These are phyloP conservation scores for Philopedon plagiatum DNA, from an alignment of 2,888 invertebrate species.

Conservation along the genomic window DNA sequence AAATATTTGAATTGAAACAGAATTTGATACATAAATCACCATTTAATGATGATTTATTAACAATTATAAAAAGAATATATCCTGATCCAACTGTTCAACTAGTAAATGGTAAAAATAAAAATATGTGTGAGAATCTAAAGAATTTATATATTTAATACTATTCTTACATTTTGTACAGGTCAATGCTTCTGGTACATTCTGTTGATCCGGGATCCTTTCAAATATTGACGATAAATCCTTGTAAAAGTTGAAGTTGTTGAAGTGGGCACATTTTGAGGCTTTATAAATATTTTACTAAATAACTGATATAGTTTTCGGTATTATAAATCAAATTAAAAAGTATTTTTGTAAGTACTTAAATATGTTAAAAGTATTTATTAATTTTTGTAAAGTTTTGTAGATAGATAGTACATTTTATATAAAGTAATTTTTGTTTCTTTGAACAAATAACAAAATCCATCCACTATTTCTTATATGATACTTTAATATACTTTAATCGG, in stretches of 20 bases:
- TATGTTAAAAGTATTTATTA: neutral
- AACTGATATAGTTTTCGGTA: constrained; percentile 4
- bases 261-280: neutral
- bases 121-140: too few relatives aligned
- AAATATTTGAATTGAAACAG: too few relatives aligned
- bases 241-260: neutral
- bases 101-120: too few relatives aligned
- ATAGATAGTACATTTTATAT: neutral
- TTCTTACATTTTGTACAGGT: too few relatives aligned
- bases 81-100: too few relatives aligned
- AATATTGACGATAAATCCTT: neutral
- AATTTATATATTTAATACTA: too few relatives aligned
- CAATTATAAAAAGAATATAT: too few relatives aligned
- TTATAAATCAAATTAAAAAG: neutral
- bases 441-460: neutral
- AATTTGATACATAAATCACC: too few relatives aligned
- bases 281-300: neutral
- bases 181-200: too few relatives aligned
- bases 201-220: too few relatives aligned
- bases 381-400: neutral
- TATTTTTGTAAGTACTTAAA: constrained; percentile 25
- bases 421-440: neutral
- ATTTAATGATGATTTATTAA: too few relatives aligned
- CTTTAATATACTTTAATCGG: too few relatives aligned
- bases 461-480: neutral